Conservation (phyloP, 2,113 vertebrate species). For the Desmodus rotundus region DNA sequence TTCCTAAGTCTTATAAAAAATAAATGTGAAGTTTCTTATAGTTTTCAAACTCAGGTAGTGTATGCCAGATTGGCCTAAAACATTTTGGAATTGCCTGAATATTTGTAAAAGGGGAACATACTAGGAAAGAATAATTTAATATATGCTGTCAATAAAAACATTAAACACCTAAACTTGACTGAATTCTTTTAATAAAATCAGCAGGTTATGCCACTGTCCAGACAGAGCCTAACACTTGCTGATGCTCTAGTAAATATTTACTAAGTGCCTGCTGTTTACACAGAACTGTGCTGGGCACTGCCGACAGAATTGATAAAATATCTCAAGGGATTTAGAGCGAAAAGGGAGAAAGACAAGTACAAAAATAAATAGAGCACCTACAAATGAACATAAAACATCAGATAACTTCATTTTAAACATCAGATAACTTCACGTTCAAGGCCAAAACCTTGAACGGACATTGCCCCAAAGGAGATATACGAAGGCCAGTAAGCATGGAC, state of each 20-base stretch:
- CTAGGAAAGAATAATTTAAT: neutral
- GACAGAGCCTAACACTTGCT: neutral
- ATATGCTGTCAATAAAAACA: neutral
- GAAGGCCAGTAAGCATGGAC: neutral
- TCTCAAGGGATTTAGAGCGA: neutral
- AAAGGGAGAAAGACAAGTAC: neutral
- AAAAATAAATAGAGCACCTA: neutral
- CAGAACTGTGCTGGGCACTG: neutral
- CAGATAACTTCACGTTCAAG: too few species aligned
- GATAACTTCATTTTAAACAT: neutral
- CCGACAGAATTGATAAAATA: neutral
- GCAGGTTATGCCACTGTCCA: neutral
- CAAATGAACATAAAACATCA: neutral
- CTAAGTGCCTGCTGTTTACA: neutral
- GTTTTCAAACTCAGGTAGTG: neutral
- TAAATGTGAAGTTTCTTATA: neutral
- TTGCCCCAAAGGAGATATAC: neutral
- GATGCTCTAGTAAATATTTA: neutral
- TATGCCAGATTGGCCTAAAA: neutral
- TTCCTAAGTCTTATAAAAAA: neutral
- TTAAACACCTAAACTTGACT: neutral
- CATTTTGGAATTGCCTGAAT: neutral
- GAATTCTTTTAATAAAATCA: neutral
- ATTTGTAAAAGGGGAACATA: neutral
- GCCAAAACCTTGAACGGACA: neutral